Conservation (phyloP, 53 echinoderm and acorn worm species). For the Echinometra lucunter region DNA sequence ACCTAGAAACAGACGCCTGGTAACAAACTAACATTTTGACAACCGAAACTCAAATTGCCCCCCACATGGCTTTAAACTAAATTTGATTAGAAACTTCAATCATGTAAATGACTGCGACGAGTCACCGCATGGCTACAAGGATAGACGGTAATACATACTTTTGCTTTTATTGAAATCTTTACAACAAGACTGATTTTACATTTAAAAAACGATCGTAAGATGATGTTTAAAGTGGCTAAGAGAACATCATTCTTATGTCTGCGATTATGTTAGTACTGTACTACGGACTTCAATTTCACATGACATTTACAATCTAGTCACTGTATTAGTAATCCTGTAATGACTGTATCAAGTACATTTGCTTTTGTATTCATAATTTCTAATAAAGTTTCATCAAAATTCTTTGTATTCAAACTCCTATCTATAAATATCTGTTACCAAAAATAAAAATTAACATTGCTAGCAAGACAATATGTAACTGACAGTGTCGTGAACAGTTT, state of each 20-base stretch:
- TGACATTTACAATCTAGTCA: slow-evolving; percentile 12
- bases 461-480: not conserved
- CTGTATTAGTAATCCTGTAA: not conserved
- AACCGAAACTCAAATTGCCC: slow-evolving; percentile 2
- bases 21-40: slow-evolving; percentile 22
- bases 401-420: not conserved
- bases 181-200: not conserved
- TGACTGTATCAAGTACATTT: not conserved
- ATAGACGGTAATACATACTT: not conserved
- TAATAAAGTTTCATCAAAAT: not conserved
- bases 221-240: not conserved
- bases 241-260: not conserved
- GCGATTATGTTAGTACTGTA: slow-evolving; percentile 32
- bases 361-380: not conserved
- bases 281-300: slow-evolving; percentile 49
- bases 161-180: too few species aligned
- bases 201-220: not conserved
- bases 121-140: not conserved
- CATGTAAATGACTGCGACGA: not conserved
- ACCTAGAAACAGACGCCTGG: not conserved
- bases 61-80: not conserved
- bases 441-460: not conserved
- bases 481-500: not conserved
- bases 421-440: not conserved
- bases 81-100: not conserved